Percentiles rank a stretch among this genome's conserved stretches.
phyloP scores from a whole-genome alignment of 2,113 vertebrate species.

The Donacobius atricapilla region DNA sequence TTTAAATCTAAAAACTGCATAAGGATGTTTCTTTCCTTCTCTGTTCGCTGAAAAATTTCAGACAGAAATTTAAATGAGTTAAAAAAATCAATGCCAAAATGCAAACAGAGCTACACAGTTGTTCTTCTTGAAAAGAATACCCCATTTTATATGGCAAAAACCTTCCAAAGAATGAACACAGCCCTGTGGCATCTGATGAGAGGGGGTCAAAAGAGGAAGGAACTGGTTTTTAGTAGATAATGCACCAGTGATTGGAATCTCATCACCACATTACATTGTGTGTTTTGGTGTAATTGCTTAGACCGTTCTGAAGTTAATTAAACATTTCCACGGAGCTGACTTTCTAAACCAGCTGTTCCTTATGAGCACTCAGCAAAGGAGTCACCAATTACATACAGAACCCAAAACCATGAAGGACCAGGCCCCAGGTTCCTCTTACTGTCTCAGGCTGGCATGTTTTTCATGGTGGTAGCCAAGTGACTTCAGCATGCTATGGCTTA shows the following conservation, averaged over 20 bases:
- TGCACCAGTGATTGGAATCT: background rate
- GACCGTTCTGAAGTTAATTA: background rate
- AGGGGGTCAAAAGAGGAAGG: background rate
- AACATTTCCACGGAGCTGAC: background rate
- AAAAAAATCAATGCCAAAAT: conserved; percentile 29
- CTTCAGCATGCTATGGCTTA: background rate
- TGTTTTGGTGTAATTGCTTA: background rate
- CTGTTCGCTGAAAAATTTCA: conserved; percentile 15
- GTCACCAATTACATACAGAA: background rate
- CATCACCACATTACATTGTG: rapidly evolving
- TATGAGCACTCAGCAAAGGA: background rate
- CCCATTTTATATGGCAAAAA: background rate
- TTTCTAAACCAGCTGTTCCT: background rate
- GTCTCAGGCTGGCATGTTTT: background rate
- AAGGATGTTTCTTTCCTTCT: background rate
- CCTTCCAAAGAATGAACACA: background rate
- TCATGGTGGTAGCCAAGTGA: background rate
- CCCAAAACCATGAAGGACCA: background rate
- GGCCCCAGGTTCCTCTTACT: background rate
- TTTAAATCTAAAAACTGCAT: background rate
- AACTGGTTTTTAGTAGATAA: background rate
- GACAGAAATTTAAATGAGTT: conserved; percentile 1
- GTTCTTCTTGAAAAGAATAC: background rate
- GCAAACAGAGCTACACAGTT: background rate
- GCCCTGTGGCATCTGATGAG: background rate